Percentiles rank a stretch among this genome's conserved stretches.
Conservation (phyloP, 1,140 invertebrate species). For the Brachionus rotundiformis region DNA sequence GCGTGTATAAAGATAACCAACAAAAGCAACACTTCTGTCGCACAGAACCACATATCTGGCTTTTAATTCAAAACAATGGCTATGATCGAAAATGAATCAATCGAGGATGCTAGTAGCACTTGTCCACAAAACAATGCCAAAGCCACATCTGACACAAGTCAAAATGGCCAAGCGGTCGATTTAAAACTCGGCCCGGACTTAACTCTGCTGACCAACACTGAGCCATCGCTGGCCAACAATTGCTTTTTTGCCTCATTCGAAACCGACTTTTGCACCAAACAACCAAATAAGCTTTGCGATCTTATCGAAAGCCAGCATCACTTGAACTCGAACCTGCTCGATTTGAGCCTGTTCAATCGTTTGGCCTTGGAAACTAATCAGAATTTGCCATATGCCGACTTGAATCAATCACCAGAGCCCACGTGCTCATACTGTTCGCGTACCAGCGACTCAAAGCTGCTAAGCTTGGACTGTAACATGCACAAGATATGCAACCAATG, state of each 20-base stretch:
- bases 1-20: neutral
- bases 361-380: neutral
- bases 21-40: neutral
- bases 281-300: neutral
- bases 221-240: neutral
- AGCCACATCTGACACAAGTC: neutral
- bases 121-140: neutral
- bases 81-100: slow-evolving; percentile 47
- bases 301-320: neutral
- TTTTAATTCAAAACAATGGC: slow-evolving; percentile 18
- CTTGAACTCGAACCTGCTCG: neutral
- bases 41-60: neutral
- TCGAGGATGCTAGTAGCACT: neutral
- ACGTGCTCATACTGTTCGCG: slow-evolving; percentile 31
- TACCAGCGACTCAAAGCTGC: neutral
- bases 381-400: neutral
- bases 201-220: neutral
- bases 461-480: slow-evolving; percentile 8
- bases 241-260: slow-evolving; percentile 16
- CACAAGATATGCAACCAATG: slow-evolving; percentile 34
- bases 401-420: neutral
- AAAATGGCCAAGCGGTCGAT: neutral
- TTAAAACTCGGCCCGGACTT: neutral
- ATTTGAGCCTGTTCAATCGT: slow-evolving; percentile 12
- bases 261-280: neutral